Conservation (phyloP, 2,113 vertebrate species). For the Dicrurus megarhynchus region DNA sequence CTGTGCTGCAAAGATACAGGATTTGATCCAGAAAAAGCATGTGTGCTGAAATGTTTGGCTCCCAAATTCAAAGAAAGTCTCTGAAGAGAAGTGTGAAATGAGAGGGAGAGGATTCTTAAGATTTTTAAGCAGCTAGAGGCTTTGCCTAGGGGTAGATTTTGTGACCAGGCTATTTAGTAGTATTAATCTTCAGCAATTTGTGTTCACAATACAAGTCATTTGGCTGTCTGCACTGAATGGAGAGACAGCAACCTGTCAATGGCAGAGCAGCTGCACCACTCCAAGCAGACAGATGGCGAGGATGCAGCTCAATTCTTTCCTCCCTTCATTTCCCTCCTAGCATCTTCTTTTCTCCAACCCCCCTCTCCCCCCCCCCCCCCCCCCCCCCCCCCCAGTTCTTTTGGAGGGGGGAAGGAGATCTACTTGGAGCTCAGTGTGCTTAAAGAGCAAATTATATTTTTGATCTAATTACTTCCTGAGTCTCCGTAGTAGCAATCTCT, state of each 20-base stretch:
- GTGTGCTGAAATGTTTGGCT: background rate
- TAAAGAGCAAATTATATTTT: background rate
- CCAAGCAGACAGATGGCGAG: background rate
- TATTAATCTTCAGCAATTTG: background rate
- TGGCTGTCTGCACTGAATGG: background rate
- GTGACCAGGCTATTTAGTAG: background rate
- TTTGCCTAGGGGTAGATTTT: background rate
- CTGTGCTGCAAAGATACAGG: background rate
- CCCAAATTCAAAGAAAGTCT: background rate
- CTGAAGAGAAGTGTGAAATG: background rate
- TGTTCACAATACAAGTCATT: background rate
- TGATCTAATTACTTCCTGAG: background rate
- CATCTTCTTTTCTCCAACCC: background rate
- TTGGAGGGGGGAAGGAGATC: fast-evolving
- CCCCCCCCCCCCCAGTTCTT: fast-evolving
- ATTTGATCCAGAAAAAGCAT: background rate
- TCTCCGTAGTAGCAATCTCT: background rate
- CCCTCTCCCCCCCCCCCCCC: fast-evolving
- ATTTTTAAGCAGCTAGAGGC: background rate
- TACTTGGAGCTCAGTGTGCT: background rate
- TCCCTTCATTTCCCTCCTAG: background rate
- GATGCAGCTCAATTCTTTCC: background rate
- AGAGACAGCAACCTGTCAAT: background rate
- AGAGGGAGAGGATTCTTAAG: background rate
- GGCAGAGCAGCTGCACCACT: background rate